Evolutionary conservation across 2,797 vertebrate genomes (phyloP).

Genomic region (Eospalax fontanierii): DNA sequence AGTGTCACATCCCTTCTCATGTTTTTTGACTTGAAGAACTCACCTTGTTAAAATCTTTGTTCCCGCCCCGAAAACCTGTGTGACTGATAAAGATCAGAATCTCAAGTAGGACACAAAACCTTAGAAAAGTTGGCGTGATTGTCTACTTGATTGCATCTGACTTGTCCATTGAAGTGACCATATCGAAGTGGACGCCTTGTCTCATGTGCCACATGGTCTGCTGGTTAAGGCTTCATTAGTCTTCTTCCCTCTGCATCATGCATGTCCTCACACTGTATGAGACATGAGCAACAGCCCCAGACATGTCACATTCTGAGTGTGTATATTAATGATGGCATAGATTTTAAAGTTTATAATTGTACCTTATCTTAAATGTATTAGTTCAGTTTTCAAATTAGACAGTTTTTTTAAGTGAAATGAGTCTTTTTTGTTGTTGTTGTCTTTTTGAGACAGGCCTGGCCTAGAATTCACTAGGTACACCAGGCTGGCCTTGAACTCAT

Average conservation of each 20-base stretch:
- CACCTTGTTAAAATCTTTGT: background rate
- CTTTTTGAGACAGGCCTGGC: no score
- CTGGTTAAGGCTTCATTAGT: background rate
- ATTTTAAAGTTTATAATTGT: background rate
- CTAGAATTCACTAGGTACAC: no score
- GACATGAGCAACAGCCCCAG: no score
- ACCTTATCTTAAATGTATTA: background rate
- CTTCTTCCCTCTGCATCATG: fast-evolving
- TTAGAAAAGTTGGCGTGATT: background rate
- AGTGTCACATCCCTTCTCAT: fast-evolving
- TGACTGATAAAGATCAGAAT: background rate
- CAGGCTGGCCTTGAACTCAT: no score
- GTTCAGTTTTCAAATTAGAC: background rate
- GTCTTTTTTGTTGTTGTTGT: no score
- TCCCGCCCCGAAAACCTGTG: no score
- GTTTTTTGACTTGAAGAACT: background rate
- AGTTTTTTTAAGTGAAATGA: background rate
- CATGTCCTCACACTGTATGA: fast-evolving
- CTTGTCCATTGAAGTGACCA: background rate
- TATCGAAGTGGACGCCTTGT: background rate
- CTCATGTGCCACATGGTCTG: background rate
- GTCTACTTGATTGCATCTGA: background rate
- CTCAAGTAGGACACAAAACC: background rate
- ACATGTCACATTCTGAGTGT: background rate
- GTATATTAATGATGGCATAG: background rate